Percentiles rank a stretch among this genome's conserved stretches.
These are phyloP conservation scores for Acromyrmex echinatior DNA, from an alignment of 1,140 invertebrate genomes.

Conservation along the genomic window DNA sequence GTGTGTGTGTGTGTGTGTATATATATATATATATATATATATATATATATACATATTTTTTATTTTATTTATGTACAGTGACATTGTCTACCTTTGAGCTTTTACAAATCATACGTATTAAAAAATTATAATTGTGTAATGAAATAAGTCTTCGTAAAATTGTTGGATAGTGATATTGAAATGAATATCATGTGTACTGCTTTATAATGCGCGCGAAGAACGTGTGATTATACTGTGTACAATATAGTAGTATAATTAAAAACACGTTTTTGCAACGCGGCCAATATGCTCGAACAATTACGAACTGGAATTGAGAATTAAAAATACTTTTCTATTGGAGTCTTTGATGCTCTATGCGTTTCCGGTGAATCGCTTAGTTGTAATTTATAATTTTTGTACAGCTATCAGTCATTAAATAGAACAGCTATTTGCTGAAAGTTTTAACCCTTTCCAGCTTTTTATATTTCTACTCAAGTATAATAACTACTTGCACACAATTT, in stretches of 20 bases:
- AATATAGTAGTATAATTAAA: conserved; percentile 35
- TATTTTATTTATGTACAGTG: conserved; percentile 12
- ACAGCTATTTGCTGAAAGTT: conserved; percentile 35
- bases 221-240: conserved; percentile 9
- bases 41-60: background rate
- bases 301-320: conserved; percentile 64
- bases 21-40: background rate
- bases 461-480: conserved; percentile 23
- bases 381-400: background rate
- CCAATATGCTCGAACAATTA: conserved; percentile 22
- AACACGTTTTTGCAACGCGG: background rate
- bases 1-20: no score
- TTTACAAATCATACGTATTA: conserved; percentile 47
- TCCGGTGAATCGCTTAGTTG: conserved; percentile 14
- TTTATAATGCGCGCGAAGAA: conserved; percentile 24
- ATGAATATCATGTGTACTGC: conserved; percentile 46
- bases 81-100: conserved; percentile 33
- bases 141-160: conserved; percentile 51
- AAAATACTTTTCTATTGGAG: conserved; percentile 64
- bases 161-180: conserved; percentile 48
- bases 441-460: conserved; percentile 40
- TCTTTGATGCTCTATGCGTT: conserved; percentile 40
- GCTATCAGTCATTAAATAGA: conserved; percentile 41
- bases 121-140: conserved; percentile 37
- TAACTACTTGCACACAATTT: conserved; percentile 5